These are phyloP conservation scores for Ctenodactylus gundi DNA, from an alignment of 2,113 vertebrate species.

Conservation along the genomic window DNA sequence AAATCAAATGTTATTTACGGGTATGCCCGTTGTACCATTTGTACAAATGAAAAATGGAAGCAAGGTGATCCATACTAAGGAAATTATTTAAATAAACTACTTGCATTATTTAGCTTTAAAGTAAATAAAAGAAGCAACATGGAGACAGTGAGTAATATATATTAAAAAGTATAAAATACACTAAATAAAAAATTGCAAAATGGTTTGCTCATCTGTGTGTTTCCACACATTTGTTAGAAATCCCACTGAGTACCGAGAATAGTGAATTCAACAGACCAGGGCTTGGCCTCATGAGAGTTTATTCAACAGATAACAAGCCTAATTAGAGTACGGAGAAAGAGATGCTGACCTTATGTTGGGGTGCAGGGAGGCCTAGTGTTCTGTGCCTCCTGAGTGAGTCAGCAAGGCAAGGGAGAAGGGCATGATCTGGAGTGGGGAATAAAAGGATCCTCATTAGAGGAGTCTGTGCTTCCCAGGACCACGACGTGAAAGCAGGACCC, in stretches of 20 bases:
- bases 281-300: neutral
- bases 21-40: neutral
- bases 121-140: constrained; percentile 36
- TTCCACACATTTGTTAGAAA: neutral
- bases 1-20: constrained; percentile 21
- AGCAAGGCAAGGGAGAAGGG: neutral
- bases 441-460: neutral
- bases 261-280: neutral
- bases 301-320: neutral
- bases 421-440: neutral
- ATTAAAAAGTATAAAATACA: neutral
- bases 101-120: neutral
- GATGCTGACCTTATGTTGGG: too few relatives aligned
- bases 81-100: constrained; percentile 10
- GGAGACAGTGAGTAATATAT: neutral
- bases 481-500: neutral
- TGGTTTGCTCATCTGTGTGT: neutral
- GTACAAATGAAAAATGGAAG: constrained; percentile 10
- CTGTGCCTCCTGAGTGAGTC: neutral
- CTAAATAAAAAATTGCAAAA: neutral
- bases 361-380: too few relatives aligned
- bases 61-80: neutral
- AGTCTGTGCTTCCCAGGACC: neutral
- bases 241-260: neutral
- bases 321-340: neutral